phyloP scores from a whole-genome alignment of 2,888 invertebrate genomes.

The Sinodicranocentrus sp. region DNA sequence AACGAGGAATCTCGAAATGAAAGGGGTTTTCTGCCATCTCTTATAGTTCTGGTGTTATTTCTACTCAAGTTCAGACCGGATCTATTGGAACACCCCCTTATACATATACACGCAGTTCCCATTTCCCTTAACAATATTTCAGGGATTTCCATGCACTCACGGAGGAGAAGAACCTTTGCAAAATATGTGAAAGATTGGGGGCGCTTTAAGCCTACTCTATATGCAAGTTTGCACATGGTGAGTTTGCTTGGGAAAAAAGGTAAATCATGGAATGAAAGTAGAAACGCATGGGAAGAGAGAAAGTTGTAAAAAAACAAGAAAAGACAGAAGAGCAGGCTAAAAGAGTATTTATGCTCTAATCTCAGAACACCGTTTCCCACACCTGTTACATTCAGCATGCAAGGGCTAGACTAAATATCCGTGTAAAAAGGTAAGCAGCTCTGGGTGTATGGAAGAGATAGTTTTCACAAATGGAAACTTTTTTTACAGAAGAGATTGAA shows the following conservation, averaged over 20 bases:
- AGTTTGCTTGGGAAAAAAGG: background rate
- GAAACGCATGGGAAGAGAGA: background rate
- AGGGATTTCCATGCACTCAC: constrained; percentile 42
- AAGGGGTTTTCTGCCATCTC: no score
- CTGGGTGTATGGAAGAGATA: background rate
- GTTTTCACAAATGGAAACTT: constrained; percentile 2
- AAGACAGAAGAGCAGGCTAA: constrained; percentile 55
- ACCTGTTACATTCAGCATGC: constrained; percentile 68
- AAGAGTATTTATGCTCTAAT: constrained; percentile 70
- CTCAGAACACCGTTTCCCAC: constrained; percentile 69
- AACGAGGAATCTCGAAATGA: no score
- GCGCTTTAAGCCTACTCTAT: constrained; percentile 8
- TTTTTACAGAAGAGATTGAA: constrained; percentile 13
- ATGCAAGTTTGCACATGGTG: constrained; percentile 25
- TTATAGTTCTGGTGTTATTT: no score
- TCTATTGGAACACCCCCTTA: no score
- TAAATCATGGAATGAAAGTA: background rate
- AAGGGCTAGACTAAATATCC: background rate
- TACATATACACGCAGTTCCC: background rate
- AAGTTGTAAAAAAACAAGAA: constrained; percentile 17
- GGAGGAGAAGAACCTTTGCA: background rate
- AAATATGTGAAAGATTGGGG: background rate
- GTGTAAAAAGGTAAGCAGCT: background rate
- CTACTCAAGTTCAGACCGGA: no score
- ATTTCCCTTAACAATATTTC: constrained; percentile 64